Evolutionary conservation across 2,888 invertebrate genomes (phyloP).

Genomic region (Eurytoma californica): DNA sequence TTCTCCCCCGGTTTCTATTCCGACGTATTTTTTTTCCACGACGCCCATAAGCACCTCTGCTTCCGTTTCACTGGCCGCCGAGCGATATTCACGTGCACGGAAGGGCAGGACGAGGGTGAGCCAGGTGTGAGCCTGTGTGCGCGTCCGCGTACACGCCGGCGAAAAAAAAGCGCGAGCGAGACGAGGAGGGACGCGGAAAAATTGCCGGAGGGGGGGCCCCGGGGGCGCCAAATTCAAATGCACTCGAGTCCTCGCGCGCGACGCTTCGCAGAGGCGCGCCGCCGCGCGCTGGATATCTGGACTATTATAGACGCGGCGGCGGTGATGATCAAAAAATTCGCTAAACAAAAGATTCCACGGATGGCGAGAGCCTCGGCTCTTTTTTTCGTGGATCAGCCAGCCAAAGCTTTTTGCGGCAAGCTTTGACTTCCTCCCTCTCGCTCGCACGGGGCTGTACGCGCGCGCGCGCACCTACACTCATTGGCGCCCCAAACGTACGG

Average conservation of each 20-base stretch:
- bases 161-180: conserved; percentile 45
- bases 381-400: conserved; percentile 65
- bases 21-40: conserved; percentile 55
- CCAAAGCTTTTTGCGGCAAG: conserved; percentile 70
- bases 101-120: conserved; percentile 55
- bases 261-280: conserved; percentile 26
- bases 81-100: conserved; percentile 63
- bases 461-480: conserved; percentile 47
- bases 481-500: conserved; percentile 70
- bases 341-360: conserved; percentile 76
- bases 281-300: conserved; percentile 55
- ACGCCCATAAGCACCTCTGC: conserved; percentile 57
- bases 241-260: conserved; percentile 62
- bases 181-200: conserved; percentile 51
- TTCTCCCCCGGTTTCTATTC: conserved; percentile 53
- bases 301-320: conserved; percentile 68
- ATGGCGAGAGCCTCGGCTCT: conserved; percentile 66
- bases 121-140: background rate
- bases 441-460: conserved; percentile 45
- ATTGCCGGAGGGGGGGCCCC: conserved; percentile 63
- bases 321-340: conserved; percentile 74
- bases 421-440: conserved; percentile 68
- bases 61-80: conserved; percentile 62
- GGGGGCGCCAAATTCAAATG: conserved; percentile 72
- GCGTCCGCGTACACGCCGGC: conserved; percentile 52